Percentiles rank a stretch among this genome's conserved stretches.
These are phyloP conservation scores for Hypomecis punctinalis DNA, from an alignment of 2,888 invertebrate genomes.

Conservation along the genomic window DNA sequence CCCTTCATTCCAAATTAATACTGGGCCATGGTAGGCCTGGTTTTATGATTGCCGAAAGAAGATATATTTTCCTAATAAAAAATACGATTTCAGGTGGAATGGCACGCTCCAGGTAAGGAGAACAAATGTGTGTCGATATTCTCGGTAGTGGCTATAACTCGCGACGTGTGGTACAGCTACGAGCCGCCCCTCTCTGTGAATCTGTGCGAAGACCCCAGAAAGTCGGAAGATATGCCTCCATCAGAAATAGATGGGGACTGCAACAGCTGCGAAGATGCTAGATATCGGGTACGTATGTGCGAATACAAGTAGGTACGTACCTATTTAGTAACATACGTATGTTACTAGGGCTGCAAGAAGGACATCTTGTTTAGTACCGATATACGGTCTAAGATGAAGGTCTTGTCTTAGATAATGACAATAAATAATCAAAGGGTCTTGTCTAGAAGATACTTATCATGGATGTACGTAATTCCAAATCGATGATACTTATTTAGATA, in stretches of 20 bases:
- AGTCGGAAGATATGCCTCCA: conserved; percentile 74
- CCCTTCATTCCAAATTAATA: too few relatives aligned
- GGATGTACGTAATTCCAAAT: too few relatives aligned
- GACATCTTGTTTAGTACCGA: too few relatives aligned
- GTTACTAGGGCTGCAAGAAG: too few relatives aligned
- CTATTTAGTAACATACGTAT: too few relatives aligned
- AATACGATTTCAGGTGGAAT: conserved; percentile 53
- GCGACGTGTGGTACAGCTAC: conserved; percentile 74
- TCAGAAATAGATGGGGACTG: conserved; percentile 65
- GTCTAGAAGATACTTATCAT: background rate
- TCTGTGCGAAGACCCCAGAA: conserved; percentile 73
- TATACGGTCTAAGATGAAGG: too few relatives aligned
- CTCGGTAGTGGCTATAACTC: conserved; percentile 70
- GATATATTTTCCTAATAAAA: background rate
- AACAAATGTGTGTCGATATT: conserved; percentile 75
- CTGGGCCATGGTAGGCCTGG: too few relatives aligned
- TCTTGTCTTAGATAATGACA: too few relatives aligned
- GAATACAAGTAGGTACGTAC: too few relatives aligned
- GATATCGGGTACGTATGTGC: conserved; percentile 68
- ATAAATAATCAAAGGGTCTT: too few relatives aligned
- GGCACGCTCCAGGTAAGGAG: conserved; percentile 71
- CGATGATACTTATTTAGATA: too few relatives aligned
- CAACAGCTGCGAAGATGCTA: conserved; percentile 71
- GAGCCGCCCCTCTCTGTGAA: conserved; percentile 68
- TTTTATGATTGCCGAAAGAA: too few relatives aligned